These are phyloP conservation scores for Pocillopora meandrina DNA, from an alignment of 92 coral and sea anemone genomes.

Conservation along the genomic window DNA sequence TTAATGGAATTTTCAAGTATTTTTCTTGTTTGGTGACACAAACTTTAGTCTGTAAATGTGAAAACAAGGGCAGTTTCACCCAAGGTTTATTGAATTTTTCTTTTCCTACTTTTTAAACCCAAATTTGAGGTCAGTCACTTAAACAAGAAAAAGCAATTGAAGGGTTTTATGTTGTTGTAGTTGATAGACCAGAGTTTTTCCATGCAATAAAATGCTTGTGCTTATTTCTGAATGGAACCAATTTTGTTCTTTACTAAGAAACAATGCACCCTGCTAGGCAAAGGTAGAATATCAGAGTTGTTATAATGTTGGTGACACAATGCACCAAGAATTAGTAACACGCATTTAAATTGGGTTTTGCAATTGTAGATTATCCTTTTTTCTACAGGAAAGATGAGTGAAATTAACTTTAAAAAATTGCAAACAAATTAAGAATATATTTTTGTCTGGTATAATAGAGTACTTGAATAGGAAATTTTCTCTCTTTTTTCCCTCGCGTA, in stretches of 20 bases:
- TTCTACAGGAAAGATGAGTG: too few species aligned
- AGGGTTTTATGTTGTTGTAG: neutral
- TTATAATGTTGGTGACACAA: too few species aligned
- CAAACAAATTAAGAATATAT: too few species aligned
- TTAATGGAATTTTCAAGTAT: neutral
- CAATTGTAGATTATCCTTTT: too few species aligned
- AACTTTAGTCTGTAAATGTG: neutral
- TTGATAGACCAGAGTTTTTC: neutral
- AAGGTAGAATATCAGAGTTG: too few species aligned
- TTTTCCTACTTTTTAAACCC: neutral
- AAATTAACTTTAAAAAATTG: too few species aligned
- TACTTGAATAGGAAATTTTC: too few species aligned
- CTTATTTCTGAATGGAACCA: neutral
- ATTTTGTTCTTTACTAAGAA: neutral
- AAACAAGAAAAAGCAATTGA: neutral
- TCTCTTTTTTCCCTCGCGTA: too few species aligned
- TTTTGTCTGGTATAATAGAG: too few species aligned
- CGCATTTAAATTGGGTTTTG: too few species aligned
- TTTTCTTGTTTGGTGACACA: slow-evolving; percentile 10
- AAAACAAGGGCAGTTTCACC: neutral
- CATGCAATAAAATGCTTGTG: neutral
- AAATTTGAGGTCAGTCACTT: neutral
- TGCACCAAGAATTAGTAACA: too few species aligned
- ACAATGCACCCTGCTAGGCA: too few species aligned
- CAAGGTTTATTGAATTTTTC: neutral